Evolutionary conservation across 2,888 invertebrate genomes (phyloP).

Genomic region (Elegia similella): DNA sequence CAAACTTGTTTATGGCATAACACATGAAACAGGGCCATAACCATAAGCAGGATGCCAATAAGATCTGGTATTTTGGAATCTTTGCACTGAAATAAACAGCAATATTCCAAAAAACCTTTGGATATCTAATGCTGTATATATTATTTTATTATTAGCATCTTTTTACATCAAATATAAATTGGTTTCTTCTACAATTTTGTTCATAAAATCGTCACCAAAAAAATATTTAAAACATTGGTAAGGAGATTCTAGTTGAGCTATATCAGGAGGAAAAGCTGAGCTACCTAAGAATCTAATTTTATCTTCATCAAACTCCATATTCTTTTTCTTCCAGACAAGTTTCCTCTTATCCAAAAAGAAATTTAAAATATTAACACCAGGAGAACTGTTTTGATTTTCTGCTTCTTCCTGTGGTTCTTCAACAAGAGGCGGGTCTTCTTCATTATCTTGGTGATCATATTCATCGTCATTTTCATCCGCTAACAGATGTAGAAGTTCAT

Average conservation of each 20-base stretch:
- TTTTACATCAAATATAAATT: slow-evolving; percentile 25
- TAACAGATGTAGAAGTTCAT: slow-evolving; percentile 4
- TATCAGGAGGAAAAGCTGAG: slow-evolving; percentile 16
- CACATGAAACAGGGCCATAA: slow-evolving; percentile 30
- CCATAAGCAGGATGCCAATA: slow-evolving; percentile 33
- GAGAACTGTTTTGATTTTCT: slow-evolving; percentile 17
- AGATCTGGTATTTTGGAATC: slow-evolving; percentile 33
- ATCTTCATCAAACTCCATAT: slow-evolving; percentile 20
- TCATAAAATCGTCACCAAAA: slow-evolving; percentile 17
- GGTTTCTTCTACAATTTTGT: slow-evolving; percentile 23
- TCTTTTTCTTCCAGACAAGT: slow-evolving; percentile 18
- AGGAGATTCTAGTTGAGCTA: slow-evolving; percentile 21
- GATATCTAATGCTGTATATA: slow-evolving; percentile 22
- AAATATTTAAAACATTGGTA: slow-evolving; percentile 26
- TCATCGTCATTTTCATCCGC: slow-evolving; percentile 20
- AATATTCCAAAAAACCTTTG: slow-evolving; percentile 31
- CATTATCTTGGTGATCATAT: slow-evolving; percentile 8
- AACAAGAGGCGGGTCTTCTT: slow-evolving; percentile 18
- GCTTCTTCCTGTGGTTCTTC: slow-evolving; percentile 13
- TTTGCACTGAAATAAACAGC: slow-evolving; percentile 31
- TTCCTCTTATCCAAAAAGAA: slow-evolving; percentile 15
- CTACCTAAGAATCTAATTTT: slow-evolving; percentile 20
- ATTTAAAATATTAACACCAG: slow-evolving; percentile 8
- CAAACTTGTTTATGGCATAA: slow-evolving; percentile 37
- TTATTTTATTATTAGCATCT: slow-evolving; percentile 23